Evolutionary conservation across 2,888 invertebrate genomes (phyloP).

Genomic region (Eucriotettix oculatus): DNA sequence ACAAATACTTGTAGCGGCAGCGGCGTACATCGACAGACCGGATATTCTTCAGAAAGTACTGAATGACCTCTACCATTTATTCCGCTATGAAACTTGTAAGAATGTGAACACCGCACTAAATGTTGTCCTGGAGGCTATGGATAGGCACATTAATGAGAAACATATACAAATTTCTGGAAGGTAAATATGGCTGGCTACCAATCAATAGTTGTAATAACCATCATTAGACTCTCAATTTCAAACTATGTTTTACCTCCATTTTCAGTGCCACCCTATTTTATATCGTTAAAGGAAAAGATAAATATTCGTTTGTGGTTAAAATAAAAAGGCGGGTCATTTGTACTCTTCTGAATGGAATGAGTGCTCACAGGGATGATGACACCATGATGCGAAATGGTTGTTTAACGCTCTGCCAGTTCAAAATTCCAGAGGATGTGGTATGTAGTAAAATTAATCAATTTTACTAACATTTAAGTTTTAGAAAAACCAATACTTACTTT

Average conservation of each 20-base stretch:
- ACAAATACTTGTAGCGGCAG: constrained; percentile 73
- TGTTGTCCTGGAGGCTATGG: constrained; percentile 80
- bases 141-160: constrained; percentile 65
- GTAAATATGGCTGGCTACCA: constrained; percentile 27
- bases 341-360: constrained; percentile 77
- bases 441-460: constrained; percentile 21
- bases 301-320: constrained; percentile 49
- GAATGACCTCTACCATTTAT: constrained; percentile 78
- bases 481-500: neutral
- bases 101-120: constrained; percentile 57
- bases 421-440: constrained; percentile 88
- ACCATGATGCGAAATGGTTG: constrained; percentile 96
- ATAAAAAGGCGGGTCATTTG: constrained; percentile 66
- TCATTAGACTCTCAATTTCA: neutral
- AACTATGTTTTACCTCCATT: neutral
- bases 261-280: constrained; percentile 83
- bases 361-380: constrained; percentile 63
- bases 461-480: neutral
- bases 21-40: constrained; percentile 69
- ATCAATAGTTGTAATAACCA: neutral
- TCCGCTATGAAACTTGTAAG: constrained; percentile 66
- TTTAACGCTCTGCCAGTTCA: constrained; percentile 84
- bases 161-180: constrained; percentile 87
- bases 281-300: constrained; percentile 78
- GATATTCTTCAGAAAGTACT: constrained; percentile 68